Percentiles rank a stretch among this genome's conserved stretches.
Evolutionary conservation across 2,113 vertebrate species (phyloP).

Genomic region (Brachirus orientalis): DNA sequence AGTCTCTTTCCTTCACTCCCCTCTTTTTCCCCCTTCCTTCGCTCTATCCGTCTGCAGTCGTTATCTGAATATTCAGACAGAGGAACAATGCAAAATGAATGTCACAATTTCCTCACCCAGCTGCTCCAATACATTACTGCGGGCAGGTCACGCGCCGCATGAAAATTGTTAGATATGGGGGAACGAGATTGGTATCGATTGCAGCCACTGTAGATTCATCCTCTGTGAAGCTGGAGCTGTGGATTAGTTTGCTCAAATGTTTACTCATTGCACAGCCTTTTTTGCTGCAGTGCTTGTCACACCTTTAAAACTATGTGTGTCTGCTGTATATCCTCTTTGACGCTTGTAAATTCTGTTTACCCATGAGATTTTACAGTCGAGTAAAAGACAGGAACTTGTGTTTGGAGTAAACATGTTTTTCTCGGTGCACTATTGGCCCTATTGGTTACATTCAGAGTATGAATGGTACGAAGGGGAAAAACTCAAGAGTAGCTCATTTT

Average conservation of each 20-base stretch:
- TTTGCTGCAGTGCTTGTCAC: slow-evolving; percentile 35
- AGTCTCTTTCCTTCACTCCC: neutral
- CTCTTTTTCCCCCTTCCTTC: neutral
- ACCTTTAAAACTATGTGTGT: slow-evolving; percentile 2
- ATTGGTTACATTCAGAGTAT: too few species aligned
- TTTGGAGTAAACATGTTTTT: too few species aligned
- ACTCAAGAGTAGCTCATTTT: too few species aligned
- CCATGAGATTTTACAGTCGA: too few species aligned
- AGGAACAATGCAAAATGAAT: slow-evolving; percentile 39
- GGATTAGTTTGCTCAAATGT: slow-evolving; percentile 46
- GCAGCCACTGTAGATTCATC: slow-evolving; percentile 37
- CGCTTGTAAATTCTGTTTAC: too few species aligned
- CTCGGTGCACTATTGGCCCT: too few species aligned
- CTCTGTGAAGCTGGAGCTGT: slow-evolving; percentile 18
- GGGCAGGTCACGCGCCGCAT: slow-evolving; percentile 12
- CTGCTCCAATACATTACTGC: slow-evolving; percentile 8
- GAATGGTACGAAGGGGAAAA: too few species aligned
- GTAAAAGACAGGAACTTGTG: too few species aligned
- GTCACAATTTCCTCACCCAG: slow-evolving; percentile 11
- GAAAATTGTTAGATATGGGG: slow-evolving; percentile 24
- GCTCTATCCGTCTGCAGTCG: neutral
- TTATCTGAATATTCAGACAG: slow-evolving; percentile 9
- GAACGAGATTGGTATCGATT: slow-evolving; percentile 40
- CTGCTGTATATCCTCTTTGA: neutral
- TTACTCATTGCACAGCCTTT: slow-evolving; percentile 28